Evolutionary conservation across 2,797 vertebrate genomes (phyloP).

Genomic region (Petrocephalus schoutedeni): DNA sequence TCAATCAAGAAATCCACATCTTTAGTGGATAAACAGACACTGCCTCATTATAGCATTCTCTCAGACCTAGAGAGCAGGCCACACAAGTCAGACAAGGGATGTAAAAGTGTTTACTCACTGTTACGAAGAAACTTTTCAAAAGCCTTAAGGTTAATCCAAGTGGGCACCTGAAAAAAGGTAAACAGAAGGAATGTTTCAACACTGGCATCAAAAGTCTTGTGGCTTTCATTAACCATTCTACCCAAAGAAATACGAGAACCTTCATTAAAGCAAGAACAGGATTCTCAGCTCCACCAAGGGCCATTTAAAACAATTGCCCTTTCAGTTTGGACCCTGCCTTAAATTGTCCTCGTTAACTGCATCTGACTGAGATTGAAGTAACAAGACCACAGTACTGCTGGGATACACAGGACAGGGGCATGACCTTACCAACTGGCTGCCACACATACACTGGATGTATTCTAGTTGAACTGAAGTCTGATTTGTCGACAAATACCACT

Average conservation of each 20-base stretch:
- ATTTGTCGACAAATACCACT: background rate
- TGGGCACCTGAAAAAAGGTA: background rate
- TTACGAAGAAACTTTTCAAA: background rate
- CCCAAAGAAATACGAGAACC: background rate
- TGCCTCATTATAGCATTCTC: background rate
- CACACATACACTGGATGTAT: slow-evolving; percentile 9
- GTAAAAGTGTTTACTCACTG: slow-evolving; percentile 3
- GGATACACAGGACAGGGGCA: background rate
- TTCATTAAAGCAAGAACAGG: background rate
- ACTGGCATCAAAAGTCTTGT: background rate
- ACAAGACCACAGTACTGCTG: background rate
- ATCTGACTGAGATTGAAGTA: slow-evolving; percentile 4
- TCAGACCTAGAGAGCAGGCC: background rate
- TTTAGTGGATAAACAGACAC: background rate
- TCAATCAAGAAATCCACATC: background rate
- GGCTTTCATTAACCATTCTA: background rate
- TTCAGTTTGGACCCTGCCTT: background rate
- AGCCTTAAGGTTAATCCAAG: background rate
- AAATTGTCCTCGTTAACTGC: background rate
- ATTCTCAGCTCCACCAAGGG: background rate
- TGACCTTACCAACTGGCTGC: background rate
- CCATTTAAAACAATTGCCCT: background rate
- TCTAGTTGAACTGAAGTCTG: background rate
- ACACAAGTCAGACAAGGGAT: background rate
- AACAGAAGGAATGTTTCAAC: background rate